phyloP scores from a whole-genome alignment of 2,113 vertebrate species.

The Galeopterus variegatus region DNA sequence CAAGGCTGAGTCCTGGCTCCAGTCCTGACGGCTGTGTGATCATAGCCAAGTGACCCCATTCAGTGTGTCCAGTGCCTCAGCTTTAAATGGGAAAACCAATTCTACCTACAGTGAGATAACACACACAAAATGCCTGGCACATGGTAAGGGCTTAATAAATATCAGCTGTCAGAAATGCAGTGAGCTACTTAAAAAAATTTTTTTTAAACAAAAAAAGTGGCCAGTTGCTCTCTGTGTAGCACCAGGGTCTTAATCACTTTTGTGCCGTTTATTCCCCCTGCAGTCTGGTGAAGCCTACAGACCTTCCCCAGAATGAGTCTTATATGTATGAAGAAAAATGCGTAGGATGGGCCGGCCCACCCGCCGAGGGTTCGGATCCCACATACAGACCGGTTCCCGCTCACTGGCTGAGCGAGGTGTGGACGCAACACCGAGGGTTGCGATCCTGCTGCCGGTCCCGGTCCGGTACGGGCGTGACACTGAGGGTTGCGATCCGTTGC shows the following conservation, averaged over 20 bases:
- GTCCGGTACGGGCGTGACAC: too few species aligned
- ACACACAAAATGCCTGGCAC: too few species aligned
- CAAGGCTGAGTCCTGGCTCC: background rate
- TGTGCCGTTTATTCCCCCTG: background rate
- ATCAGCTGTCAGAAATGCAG: background rate
- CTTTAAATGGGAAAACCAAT: too few species aligned
- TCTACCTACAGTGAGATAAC: background rate
- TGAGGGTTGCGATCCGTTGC: too few species aligned
- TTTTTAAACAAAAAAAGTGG: background rate
- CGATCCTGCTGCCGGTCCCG: too few species aligned
- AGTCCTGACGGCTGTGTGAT: background rate
- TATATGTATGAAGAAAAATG: background rate
- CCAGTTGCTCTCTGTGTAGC: background rate
- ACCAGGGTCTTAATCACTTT: background rate
- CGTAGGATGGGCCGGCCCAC: too few species aligned
- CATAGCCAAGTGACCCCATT: accelerated
- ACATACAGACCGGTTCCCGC: too few species aligned
- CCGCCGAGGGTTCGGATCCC: too few species aligned
- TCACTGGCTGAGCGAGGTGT: too few species aligned
- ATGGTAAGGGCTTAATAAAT: background rate
- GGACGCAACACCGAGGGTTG: too few species aligned
- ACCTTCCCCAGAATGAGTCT: background rate
- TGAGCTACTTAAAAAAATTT: background rate
- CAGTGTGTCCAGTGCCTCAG: accelerated
- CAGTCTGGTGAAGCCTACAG: background rate